Evolutionary conservation across 2,113 vertebrate genomes (phyloP), one percentile per base, ranked within the genome.

Genomic region (Saimiri boliviensis): DNA sequence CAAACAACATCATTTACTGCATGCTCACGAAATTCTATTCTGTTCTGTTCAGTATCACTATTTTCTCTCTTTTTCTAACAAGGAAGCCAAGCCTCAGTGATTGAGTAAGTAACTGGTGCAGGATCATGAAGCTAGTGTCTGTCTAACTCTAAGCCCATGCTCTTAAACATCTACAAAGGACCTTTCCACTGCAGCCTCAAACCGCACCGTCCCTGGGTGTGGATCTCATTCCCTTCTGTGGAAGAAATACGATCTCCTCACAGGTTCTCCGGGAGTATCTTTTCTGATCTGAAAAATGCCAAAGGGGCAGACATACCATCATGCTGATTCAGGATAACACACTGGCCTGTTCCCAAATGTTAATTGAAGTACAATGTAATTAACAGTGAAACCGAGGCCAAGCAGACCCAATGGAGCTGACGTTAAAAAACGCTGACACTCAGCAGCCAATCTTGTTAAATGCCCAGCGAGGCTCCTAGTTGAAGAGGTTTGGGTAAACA

Each of bases 391-490:
- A 76, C 30, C 0, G 0, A 52, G 37, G 73, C 71, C 91, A 35
- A 94, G 66, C 68, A 9, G 73, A 20, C 45, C 86, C 63, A 10
- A 3, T 66, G 86, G 63, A 91, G 25, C 77, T 23, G 42, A 71
- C 35, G 8, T 68, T 94, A 20, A 10, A 93, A 91, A 94, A 35
- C 0, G 0, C 58, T 56, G 79, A 52, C 45, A 20, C 35, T 25
- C 88, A 54, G 32, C 21, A 90, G 93, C 82, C 96, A 49, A 0
- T 63, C 83, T 92, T 37, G 40, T 87, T 84, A 79, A 93, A 84
- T 3, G 71, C 71, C 86, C 84, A 30, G 63, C 11, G 4, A 94
- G 79, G 58, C 73, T 84, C 89, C 37, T 68, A 13, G 20, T 35
- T 83, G 45, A 77, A 92, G 91, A 47, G 79, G 54, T 97, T 71